These are phyloP conservation scores for Drosophila kepulauana DNA, from an alignment of 1,140 invertebrate species.

Conservation along the genomic window DNA sequence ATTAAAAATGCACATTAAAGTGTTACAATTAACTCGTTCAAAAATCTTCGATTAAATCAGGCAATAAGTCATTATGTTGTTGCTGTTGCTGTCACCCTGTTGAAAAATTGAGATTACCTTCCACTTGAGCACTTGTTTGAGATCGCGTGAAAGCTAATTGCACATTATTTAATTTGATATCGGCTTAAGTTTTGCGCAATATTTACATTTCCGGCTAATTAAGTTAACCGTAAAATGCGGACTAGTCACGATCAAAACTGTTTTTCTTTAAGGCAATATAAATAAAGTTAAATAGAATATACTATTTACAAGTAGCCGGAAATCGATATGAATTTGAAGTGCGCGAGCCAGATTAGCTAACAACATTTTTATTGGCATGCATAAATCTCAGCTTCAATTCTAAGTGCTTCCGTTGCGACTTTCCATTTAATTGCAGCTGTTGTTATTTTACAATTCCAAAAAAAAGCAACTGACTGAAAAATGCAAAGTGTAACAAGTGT, in stretches of 20 bases:
- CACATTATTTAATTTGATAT: conserved; percentile 38
- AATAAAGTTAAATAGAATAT: conserved; percentile 31
- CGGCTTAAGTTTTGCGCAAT: conserved; percentile 13
- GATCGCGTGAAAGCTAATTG: conserved; percentile 48
- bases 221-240: conserved; percentile 57
- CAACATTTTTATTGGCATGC: conserved; percentile 27
- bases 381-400: conserved; percentile 25
- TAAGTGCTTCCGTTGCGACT: conserved; percentile 6
- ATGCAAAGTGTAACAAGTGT: neutral
- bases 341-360: conserved; percentile 20
- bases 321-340: conserved; percentile 27
- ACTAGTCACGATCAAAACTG: conserved; percentile 42
- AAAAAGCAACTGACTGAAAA: neutral
- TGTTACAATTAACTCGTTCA: conserved; percentile 49
- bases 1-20: conserved; percentile 48
- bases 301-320: conserved; percentile 46
- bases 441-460: neutral
- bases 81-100: conserved; percentile 22
- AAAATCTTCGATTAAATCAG: conserved; percentile 34
- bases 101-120: conserved; percentile 21
- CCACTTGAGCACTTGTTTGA: conserved; percentile 4
- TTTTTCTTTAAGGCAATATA: conserved; percentile 30
- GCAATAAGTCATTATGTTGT: conserved; percentile 9
- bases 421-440: conserved; percentile 1
- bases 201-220: conserved; percentile 69